Evolutionary conservation across 2,888 invertebrate species (phyloP).

Genomic region (Agonum fuliginosum): DNA sequence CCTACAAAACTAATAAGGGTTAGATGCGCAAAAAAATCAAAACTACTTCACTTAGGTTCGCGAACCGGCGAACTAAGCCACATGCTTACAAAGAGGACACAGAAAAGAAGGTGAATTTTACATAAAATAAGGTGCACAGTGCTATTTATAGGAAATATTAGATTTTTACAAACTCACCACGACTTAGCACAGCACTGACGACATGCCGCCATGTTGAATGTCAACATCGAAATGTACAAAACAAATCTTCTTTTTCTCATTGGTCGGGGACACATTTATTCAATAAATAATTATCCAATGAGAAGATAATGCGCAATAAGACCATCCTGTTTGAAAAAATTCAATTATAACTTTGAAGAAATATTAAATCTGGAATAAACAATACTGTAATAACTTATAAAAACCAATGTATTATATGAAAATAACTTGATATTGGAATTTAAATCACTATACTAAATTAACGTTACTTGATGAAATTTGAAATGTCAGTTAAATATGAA

Average conservation of each 20-base stretch:
- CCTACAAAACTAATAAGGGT: slow-evolving; percentile 58
- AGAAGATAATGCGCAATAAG: slow-evolving; percentile 58
- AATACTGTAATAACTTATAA: slow-evolving; percentile 2
- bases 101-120: slow-evolving; percentile 50
- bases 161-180: slow-evolving; percentile 84
- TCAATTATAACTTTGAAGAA: slow-evolving; percentile 50
- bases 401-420: neutral
- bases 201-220: slow-evolving; percentile 97
- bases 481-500: slow-evolving; percentile 2
- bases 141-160: slow-evolving; percentile 59
- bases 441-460: slow-evolving; percentile 3
- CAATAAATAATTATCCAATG: slow-evolving; percentile 60
- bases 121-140: slow-evolving; percentile 50
- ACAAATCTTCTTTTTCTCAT: slow-evolving; percentile 62
- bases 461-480: slow-evolving; percentile 14
- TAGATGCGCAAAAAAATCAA: slow-evolving; percentile 54
- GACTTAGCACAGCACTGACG: slow-evolving; percentile 97
- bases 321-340: slow-evolving; percentile 59
- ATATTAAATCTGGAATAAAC: slow-evolving; percentile 29
- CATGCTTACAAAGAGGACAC: slow-evolving; percentile 48
- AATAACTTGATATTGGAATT: slow-evolving; percentile 6
- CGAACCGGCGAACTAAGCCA: slow-evolving; percentile 33
- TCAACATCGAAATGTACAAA: slow-evolving; percentile 77
- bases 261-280: slow-evolving; percentile 58
- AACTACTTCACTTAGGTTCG: slow-evolving; percentile 23